Base-by-base conservation (phyloP, 2,888 invertebrate species). In the Zygaena filipendulae region DNA sequence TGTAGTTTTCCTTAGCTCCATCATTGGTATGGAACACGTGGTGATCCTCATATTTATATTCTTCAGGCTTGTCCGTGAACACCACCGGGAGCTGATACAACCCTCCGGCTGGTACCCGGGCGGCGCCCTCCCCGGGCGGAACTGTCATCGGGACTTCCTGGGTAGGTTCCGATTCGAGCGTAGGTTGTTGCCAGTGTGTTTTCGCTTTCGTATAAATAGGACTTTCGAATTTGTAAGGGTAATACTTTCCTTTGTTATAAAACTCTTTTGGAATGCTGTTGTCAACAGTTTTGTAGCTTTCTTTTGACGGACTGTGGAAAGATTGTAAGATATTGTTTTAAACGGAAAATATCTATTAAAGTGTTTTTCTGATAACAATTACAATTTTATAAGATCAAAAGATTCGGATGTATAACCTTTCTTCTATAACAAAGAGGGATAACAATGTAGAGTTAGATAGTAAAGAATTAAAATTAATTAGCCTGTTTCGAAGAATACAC, bases 21-120 rank as follows among this genome's bases (percentile, higher is more conserved):
- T 49, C 53, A 26, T 45, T 42, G 25, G 56, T n/a, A n/a, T n/a
- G n/a, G n/a, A n/a, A n/a, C n/a, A n/a, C n/a, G n/a, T n/a, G n/a
- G n/a, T n/a, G n/a, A n/a, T n/a, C n/a, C n/a, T n/a, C n/a, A n/a
- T n/a, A n/a, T n/a, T n/a, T n/a, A n/a, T n/a, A n/a, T n/a, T n/a
- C n/a, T n/a, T n/a, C n/a, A n/a, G 70, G 67, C 11, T 54, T 63
- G 2, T 59, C 61, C 19, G 54, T 64, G 24, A 70, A 72, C 0
- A 61, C 45, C 3, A 59, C 59, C 0, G 62, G 59, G 0, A 53
- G 48, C 34, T 59, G 52, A 38, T 79, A 79, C 1, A 74, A 42
- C 0, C 68, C 70, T 2, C 77, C 77, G 1, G 75, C 77, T 2
- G 67, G 66, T 0, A 67, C 38, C 14, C 7, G 4, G 16, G 16